A percentile compares a stretch with the other conserved stretches of the same genome.
These are phyloP conservation scores for Nephrocerus scutellatus DNA, from an alignment of 2,888 invertebrate species.

Conservation along the genomic window DNA sequence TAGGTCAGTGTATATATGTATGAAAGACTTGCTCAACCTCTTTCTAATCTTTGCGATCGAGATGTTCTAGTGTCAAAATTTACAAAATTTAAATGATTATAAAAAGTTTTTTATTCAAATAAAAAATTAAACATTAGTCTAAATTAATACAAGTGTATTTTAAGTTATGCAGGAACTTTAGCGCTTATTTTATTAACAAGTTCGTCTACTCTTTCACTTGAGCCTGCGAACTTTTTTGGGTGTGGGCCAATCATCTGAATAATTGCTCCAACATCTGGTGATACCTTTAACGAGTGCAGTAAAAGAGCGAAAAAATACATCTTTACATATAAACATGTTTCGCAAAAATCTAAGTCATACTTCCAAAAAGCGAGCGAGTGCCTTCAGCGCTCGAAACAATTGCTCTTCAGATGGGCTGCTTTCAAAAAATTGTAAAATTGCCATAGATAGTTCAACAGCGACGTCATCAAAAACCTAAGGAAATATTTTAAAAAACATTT, in stretches of 20 bases:
- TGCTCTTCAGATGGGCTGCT: conserved; percentile 73
- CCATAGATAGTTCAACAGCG: conserved; percentile 86
- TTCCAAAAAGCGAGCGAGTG: conserved; percentile 56
- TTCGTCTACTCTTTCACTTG: conserved; percentile 72
- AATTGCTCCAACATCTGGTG: conserved; percentile 80
- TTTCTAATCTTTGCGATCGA: too few species aligned
- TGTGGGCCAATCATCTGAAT: conserved; percentile 87
- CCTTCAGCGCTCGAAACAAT: conserved; percentile 69
- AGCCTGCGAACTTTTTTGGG: conserved; percentile 73
- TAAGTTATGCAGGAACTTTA: conserved; percentile 50
- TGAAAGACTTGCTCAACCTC: too few species aligned
- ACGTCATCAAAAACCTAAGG: conserved; percentile 91
- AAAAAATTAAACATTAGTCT: too few species aligned
- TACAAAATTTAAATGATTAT: too few species aligned
- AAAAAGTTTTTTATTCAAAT: too few species aligned
- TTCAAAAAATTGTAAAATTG: conserved; percentile 80
- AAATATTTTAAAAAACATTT: conserved; percentile 20
- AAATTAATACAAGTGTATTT: not conserved
- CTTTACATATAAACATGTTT: not conserved
- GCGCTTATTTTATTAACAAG: conserved; percentile 69
- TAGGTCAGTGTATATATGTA: too few species aligned
- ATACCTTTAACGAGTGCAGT: conserved; percentile 52
- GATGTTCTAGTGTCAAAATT: too few species aligned
- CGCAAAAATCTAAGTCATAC: too few species aligned
- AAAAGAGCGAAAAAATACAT: conserved; percentile 1